Conservation (phyloP, 2,888 invertebrate species). For the Rhorus exstirpatorius region DNA sequence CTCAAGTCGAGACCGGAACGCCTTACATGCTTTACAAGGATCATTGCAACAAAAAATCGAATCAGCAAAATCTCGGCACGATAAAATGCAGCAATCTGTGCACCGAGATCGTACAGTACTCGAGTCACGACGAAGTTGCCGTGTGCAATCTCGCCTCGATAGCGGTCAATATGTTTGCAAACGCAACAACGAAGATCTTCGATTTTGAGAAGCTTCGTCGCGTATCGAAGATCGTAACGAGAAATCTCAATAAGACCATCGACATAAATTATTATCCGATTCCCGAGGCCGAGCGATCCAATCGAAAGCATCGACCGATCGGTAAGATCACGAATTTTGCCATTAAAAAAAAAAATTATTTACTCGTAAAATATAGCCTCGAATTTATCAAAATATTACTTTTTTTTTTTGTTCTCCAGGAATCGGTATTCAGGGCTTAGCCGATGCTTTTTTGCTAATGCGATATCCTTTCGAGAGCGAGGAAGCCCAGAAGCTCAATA, state of each 20-base stretch:
- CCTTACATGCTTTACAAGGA: slow-evolving; percentile 99
- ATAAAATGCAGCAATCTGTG: slow-evolving; percentile 99
- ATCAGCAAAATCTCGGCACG: slow-evolving; percentile 99
- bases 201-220: slow-evolving; percentile 95
- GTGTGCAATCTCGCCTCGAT: slow-evolving; percentile 99
- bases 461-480: slow-evolving; percentile 96
- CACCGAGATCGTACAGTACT: slow-evolving; percentile 99
- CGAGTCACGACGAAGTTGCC: slow-evolving; percentile 96
- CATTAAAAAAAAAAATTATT: too few species aligned
- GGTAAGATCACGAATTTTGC: too few species aligned
- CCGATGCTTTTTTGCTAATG: slow-evolving; percentile 98
- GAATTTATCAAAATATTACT: too few species aligned
- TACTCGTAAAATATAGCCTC: too few species aligned
- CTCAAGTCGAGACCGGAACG: slow-evolving; percentile 99
- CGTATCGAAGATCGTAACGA: slow-evolving; percentile 95
- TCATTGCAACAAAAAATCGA: slow-evolving; percentile 98
- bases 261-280: slow-evolving; percentile 99
- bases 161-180: slow-evolving; percentile 97
- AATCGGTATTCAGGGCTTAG: slow-evolving; percentile 98
- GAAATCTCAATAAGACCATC: slow-evolving; percentile 98
- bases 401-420: slow-evolving; percentile 83
- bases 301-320: slow-evolving; percentile 94
- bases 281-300: slow-evolving; percentile 94
- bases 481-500: slow-evolving; percentile 94
- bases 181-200: slow-evolving; percentile 90